Evolutionary conservation across 1,140 invertebrate genomes (phyloP).

Genomic region (Conopomorpha cramerella): DNA sequence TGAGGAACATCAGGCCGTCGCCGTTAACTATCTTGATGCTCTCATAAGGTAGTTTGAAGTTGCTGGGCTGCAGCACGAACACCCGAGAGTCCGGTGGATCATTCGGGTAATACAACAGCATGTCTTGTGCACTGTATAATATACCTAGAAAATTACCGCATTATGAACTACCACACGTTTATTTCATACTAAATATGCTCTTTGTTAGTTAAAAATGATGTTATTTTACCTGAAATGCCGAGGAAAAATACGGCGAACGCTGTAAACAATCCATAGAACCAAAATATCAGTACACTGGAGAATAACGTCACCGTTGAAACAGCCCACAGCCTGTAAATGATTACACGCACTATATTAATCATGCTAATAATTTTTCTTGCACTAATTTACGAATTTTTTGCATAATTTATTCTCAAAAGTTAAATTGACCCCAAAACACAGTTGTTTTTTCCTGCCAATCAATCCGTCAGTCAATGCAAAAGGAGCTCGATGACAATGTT

Average conservation of each 20-base stretch:
- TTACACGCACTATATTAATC: constrained; percentile 33
- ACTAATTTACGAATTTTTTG: no score
- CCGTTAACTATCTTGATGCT: constrained; percentile 76
- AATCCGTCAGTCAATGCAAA: no score
- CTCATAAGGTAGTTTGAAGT: constrained; percentile 83
- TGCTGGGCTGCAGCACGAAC: constrained; percentile 83
- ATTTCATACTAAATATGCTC: neutral
- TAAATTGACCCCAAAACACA: no score
- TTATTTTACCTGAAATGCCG: constrained; percentile 66
- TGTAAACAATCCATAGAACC: constrained; percentile 77
- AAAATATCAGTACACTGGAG: constrained; percentile 76
- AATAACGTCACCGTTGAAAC: constrained; percentile 57
- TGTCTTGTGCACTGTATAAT: constrained; percentile 85
- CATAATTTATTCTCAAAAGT: no score
- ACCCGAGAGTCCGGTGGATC: constrained; percentile 83
- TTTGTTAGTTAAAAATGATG: constrained; percentile 3
- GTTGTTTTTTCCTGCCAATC: no score
- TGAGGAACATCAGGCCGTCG: constrained; percentile 85
- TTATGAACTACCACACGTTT: constrained; percentile 4
- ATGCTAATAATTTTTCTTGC: constrained; percentile 19
- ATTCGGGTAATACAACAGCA: constrained; percentile 87
- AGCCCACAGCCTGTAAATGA: constrained; percentile 34
- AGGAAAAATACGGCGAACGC: constrained; percentile 72
- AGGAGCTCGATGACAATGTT: no score
- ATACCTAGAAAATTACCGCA: constrained; percentile 63